Conservation (phyloP, 1,140 invertebrate species). For the Pinna nobilis region DNA sequence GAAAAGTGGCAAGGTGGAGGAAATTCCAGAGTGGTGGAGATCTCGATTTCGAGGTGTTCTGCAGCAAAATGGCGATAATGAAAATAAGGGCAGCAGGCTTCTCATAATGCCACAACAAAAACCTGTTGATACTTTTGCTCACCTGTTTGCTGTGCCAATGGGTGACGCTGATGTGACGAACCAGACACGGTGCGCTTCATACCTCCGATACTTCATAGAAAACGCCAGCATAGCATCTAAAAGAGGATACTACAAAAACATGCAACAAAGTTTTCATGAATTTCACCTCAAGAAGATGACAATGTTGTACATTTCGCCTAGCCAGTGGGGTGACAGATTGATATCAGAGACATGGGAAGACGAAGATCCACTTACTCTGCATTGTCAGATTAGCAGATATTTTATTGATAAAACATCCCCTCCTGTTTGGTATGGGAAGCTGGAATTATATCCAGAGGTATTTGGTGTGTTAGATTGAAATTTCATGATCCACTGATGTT, state of each 20-base stretch:
- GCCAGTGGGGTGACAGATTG: slow-evolving; percentile 56
- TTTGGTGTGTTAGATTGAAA: slow-evolving; percentile 41
- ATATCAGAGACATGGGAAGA: slow-evolving; percentile 58
- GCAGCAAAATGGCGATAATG: too few species aligned
- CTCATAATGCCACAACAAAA: slow-evolving; percentile 30
- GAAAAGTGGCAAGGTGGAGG: slow-evolving; percentile 20
- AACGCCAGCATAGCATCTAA: slow-evolving; percentile 59
- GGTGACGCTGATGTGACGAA: slow-evolving; percentile 51
- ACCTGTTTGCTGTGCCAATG: slow-evolving; percentile 51
- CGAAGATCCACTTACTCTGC: slow-evolving; percentile 40
- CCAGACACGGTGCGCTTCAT: slow-evolving; percentile 59
- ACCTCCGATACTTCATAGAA: slow-evolving; percentile 55
- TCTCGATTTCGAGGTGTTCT: slow-evolving; percentile 32
- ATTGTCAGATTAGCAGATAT: slow-evolving; percentile 52
- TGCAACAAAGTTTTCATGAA: slow-evolving; percentile 54
- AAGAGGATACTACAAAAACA: slow-evolving; percentile 44
- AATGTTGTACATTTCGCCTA: slow-evolving; percentile 54
- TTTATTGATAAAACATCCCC: slow-evolving; percentile 10
- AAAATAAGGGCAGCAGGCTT: slow-evolving; percentile 5
- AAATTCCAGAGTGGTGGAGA: slow-evolving; percentile 59
- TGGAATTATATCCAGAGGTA: slow-evolving; percentile 52
- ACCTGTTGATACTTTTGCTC: slow-evolving; percentile 31
- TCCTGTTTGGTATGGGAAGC: slow-evolving; percentile 51
- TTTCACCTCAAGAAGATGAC: slow-evolving; percentile 54
- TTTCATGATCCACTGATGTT: too few species aligned